Base-by-base conservation (phyloP, 2,113 vertebrate species). In the Pseudorhombus dupliciocellatus region DNA sequence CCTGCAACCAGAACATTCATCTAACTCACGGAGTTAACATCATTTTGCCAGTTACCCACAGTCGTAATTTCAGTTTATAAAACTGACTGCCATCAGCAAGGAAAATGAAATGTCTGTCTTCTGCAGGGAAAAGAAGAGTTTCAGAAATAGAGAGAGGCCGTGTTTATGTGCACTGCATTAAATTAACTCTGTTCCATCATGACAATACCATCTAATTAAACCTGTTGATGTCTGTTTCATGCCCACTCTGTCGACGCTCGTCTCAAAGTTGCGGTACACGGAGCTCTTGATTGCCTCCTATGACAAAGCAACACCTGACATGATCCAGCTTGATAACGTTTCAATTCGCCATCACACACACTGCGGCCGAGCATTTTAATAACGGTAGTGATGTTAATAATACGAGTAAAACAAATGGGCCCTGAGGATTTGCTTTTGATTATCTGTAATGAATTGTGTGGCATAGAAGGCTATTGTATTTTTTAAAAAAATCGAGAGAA, bases 351-450 rank as follows among this genome's bases (percentile, higher is more conserved):
- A 24, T 51, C 42, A 68, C 71, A 53, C 70, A 62, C 70, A 62
- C 28, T 40, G 48, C 69, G 59, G 57, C 42, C 75, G 51, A 77
- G 77, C 58, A 25, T 82, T 89, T 91, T 92, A 90, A 90, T 90
- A 90, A 90, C 81, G 85, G 86, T 79, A 80, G 78, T 91, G 84
- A 78, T 70, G 70, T 90, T 92, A 92, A 92, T 91, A 88, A 92
- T 89, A 70, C 81, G 89, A 84, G 79, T 57, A 65, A 84, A 88
- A 87, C 87, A 87, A 92, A 92, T 83, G 79, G 79, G 79, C 80
- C 88, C 81, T 40, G 44, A 75, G 86, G 84, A 90, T 81, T 66
- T 67, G 51, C 71, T 75, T 92, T 89, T 90, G 85, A 92, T 90
- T 90, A 85, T 46, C 6, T 84, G 83, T 87, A 89, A 93, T 94